phyloP scores from a whole-genome alignment of 2,113 vertebrate genomes.

The Crotophaga sulcirostris region DNA sequence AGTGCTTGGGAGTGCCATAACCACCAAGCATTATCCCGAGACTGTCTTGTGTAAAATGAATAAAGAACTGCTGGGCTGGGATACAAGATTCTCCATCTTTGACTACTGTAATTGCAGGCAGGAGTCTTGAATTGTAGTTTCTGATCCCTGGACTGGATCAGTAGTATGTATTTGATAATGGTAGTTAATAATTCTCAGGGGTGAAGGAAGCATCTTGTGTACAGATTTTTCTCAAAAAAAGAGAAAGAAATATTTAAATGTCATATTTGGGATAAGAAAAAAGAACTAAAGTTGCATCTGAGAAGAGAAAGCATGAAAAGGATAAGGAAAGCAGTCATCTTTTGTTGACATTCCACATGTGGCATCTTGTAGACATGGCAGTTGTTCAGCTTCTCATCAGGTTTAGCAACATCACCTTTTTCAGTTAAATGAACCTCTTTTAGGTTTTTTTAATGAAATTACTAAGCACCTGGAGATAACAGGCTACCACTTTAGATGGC shows the following conservation, averaged over 20 bases:
- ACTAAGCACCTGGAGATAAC: neutral
- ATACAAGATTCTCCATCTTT: neutral
- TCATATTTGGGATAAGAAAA: neutral
- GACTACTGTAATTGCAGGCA: neutral
- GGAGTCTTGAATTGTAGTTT: neutral
- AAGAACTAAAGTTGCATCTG: too few relatives aligned
- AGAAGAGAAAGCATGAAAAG: too few relatives aligned
- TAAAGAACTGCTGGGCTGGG: neutral
- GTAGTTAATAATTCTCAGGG: neutral
- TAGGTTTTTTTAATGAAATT: too few relatives aligned
- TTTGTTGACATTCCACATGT: too few relatives aligned
- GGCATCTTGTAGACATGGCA: too few relatives aligned
- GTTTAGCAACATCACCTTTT: too few relatives aligned
- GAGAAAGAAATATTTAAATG: neutral
- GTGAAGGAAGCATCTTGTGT: neutral
- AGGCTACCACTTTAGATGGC: neutral
- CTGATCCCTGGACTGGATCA: neutral
- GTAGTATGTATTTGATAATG: neutral
- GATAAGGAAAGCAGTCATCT: too few relatives aligned
- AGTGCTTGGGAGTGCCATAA: neutral
- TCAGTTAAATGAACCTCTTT: too few relatives aligned
- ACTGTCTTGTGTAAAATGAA: neutral
- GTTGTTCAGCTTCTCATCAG: too few relatives aligned
- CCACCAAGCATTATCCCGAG: neutral
- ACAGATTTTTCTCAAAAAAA: neutral